Evolutionary conservation across 2,797 vertebrate species (phyloP), one percentile per base, ranked within the genome.

Genomic region (Pipistrellus nathusii): DNA sequence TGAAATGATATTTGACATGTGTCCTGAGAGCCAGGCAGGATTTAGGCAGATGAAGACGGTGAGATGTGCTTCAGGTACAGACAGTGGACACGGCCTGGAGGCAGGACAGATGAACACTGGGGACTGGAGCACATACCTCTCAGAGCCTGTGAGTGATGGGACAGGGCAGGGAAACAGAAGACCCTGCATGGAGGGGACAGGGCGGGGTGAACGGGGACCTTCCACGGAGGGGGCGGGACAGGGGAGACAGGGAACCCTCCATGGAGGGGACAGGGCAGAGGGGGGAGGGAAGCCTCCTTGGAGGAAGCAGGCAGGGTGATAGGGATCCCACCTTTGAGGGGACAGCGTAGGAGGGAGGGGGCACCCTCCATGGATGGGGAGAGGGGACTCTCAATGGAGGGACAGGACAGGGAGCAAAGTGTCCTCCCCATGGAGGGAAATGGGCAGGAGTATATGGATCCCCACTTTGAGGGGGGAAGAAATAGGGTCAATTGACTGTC

Each of bases 1-100:
- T 59, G 90, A 78, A 53, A 73, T 95, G 94, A 53, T 85, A 91
- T 95, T 93, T 96, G 94, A 94, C 13, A 44, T 57, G 55, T 25
- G 57, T 57, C 55, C 23, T 57, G 55, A 57, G 55, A 57, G 55
- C 55, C 55, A 57, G 55, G 55, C 23, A 57, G 55, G 55, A 57
- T 57, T 57, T 57, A 4, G 55, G 23, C 55, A 57, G 55, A 57
- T 57, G 55, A 57, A 57, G 55, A 57, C 1, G 55, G 55, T 25
- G 55, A 57, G 55, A 57, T 11, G 55, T 57, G 23, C 23, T 57
- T 57, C 55, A 57, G 23, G 55, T 57, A 11, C 55, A 57, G 9
- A 57, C 44, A 57, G 55, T 57, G 55, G 55, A 3, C 55, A 11
- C 55, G 1, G 55, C 55, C 23, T 59, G 57, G 57, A 59, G 57